phyloP scores from a whole-genome alignment of 2,113 vertebrate species.

The Phrynocephalus versicolor region DNA sequence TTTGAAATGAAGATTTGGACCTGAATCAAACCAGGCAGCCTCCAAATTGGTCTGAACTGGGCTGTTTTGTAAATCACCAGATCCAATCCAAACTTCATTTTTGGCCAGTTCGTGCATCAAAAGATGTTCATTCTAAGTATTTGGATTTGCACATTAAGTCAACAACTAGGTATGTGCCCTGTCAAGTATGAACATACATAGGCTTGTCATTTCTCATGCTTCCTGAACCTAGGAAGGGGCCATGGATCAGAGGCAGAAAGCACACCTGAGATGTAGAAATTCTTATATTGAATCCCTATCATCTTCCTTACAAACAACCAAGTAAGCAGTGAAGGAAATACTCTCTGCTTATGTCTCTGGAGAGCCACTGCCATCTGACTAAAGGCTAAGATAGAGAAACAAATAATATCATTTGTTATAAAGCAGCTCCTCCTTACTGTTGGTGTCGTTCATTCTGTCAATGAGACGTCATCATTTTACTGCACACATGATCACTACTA shows the following conservation, averaged over 20 bases:
- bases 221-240: not conserved
- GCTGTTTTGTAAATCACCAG: too few species aligned
- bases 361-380: not conserved
- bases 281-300: not conserved
- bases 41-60: too few species aligned
- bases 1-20: too few species aligned
- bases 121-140: too few species aligned
- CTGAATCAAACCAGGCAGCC: too few species aligned
- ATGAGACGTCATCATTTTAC: not conserved
- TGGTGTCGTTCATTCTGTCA: too few species aligned
- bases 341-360: not conserved
- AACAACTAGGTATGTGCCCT: too few species aligned
- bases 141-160: too few species aligned
- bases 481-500: not conserved
- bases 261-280: not conserved
- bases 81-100: too few species aligned
- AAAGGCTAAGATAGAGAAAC: not conserved
- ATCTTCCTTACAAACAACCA: not conserved
- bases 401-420: not conserved
- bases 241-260: not conserved
- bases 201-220: not conserved
- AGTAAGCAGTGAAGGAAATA: not conserved
- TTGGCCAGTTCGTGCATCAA: too few species aligned
- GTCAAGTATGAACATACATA: not conserved
- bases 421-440: too few species aligned